Conservation (phyloP, 2,113 vertebrate species). For the Nannospalax galili region DNA sequence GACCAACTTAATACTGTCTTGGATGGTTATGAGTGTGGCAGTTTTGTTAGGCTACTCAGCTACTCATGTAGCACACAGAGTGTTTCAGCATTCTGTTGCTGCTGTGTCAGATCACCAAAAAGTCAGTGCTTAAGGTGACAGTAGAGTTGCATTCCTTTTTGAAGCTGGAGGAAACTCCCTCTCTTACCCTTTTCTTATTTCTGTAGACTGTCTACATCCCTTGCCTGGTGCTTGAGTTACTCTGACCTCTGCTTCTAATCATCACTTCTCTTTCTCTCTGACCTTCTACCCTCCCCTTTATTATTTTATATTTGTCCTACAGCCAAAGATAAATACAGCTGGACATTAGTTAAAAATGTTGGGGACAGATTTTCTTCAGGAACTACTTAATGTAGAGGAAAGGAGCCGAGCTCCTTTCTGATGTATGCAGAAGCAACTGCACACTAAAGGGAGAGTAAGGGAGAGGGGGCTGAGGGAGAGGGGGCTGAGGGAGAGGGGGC, state of each 20-base stretch:
- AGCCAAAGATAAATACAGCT: neutral
- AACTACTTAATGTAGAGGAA: neutral
- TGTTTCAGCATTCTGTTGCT: neutral
- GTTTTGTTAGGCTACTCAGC: neutral
- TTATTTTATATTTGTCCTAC: neutral
- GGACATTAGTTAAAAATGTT: neutral
- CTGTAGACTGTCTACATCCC: neutral
- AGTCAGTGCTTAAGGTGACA: neutral
- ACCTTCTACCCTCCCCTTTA: neutral
- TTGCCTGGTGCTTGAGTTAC: neutral
- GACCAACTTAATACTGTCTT: neutral
- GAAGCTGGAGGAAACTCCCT: neutral
- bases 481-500: no score
- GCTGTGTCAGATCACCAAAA: neutral
- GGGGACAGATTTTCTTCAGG: neutral
- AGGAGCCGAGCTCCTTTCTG: neutral
- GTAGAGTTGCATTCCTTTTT: neutral
- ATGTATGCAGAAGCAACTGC: neutral
- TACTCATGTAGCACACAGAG: neutral
- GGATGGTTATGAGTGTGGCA: neutral
- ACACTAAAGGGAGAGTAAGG: neutral
- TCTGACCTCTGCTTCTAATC: neutral
- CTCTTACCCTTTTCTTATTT: neutral
- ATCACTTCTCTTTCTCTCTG: neutral
- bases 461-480: no score